A percentile compares a stretch with the other conserved stretches of the same genome.
These are phyloP conservation scores for Heliothis subflexa DNA, from an alignment of 1,140 invertebrate genomes.

Conservation along the genomic window DNA sequence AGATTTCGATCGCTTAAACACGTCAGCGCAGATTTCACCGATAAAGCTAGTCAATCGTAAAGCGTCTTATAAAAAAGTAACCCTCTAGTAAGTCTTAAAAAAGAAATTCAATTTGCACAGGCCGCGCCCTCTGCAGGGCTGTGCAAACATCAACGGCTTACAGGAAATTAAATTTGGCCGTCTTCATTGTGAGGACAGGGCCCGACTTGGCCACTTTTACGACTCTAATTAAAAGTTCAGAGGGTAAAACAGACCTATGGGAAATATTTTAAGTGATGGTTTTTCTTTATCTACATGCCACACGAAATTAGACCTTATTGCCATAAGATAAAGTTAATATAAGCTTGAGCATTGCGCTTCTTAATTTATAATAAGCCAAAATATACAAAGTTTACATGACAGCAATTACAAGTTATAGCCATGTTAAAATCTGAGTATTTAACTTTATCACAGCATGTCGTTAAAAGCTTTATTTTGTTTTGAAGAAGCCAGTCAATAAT, in stretches of 20 bases:
- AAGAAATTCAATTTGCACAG: constrained; percentile 15
- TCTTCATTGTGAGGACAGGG: constrained; percentile 15
- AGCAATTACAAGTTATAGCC: too few relatives aligned
- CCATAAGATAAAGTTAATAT: too few relatives aligned
- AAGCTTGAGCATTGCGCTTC: too few relatives aligned
- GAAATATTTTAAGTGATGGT: constrained; percentile 26
- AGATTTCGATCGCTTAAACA: too few relatives aligned
- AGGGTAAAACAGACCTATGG: constrained; percentile 24
- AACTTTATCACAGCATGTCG: too few relatives aligned
- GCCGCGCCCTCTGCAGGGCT: constrained; percentile 12
- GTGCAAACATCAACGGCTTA: constrained; percentile 28
- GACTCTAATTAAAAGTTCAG: constrained; percentile 30
- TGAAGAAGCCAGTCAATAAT: too few relatives aligned
- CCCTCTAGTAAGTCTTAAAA: not conserved
- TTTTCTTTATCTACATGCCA: not conserved
- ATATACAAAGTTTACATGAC: too few relatives aligned
- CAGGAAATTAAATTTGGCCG: constrained; percentile 32
- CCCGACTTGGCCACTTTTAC: constrained; percentile 11
- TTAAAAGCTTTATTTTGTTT: too few relatives aligned
- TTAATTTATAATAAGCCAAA: too few relatives aligned
- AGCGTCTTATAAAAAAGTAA: not conserved
- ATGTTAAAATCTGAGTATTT: too few relatives aligned
- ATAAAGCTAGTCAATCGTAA: not conserved
- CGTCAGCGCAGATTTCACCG: too few relatives aligned
- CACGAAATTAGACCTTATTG: too few relatives aligned